phyloP scores from a whole-genome alignment of 2,113 vertebrate species.

The Podiceps cristatus region DNA sequence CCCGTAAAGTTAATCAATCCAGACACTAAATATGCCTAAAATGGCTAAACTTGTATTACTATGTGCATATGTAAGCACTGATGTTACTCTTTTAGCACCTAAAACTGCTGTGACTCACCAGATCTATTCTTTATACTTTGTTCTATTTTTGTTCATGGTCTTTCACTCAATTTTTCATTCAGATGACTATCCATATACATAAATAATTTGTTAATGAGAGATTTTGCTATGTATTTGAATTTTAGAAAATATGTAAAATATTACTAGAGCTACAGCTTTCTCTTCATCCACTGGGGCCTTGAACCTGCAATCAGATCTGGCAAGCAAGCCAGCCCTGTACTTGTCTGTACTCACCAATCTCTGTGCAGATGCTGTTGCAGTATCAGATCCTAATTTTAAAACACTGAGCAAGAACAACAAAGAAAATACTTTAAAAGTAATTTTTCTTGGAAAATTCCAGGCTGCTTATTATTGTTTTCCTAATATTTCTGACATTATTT shows the following conservation, averaged over 20 bases:
- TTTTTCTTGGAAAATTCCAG: constrained; percentile 1
- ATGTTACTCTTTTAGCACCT: constrained; percentile 15
- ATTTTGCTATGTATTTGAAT: neutral
- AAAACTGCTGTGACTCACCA: constrained; percentile 36
- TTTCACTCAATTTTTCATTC: neutral
- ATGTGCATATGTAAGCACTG: neutral
- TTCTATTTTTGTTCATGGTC: constrained; percentile 19
- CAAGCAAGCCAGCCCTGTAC: constrained; percentile 1
- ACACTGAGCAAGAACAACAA: constrained; percentile 6
- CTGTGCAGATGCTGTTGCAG: constrained; percentile 25
- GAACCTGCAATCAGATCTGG: constrained; percentile 28
- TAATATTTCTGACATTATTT: neutral
- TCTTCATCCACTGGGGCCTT: neutral
- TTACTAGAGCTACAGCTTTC: neutral
- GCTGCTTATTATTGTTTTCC: neutral
- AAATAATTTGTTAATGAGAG: neutral
- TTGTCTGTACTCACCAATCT: neutral
- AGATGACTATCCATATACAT: neutral
- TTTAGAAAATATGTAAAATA: neutral
- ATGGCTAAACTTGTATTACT: neutral
- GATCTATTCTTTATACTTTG: neutral
- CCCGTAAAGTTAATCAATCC: neutral
- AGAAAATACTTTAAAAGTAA: neutral
- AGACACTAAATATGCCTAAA: constrained; percentile 6
- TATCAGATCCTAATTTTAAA: constrained; percentile 54